Base-by-base conservation (phyloP, 2,888 invertebrate species). In the Dexiosoma caninum region DNA sequence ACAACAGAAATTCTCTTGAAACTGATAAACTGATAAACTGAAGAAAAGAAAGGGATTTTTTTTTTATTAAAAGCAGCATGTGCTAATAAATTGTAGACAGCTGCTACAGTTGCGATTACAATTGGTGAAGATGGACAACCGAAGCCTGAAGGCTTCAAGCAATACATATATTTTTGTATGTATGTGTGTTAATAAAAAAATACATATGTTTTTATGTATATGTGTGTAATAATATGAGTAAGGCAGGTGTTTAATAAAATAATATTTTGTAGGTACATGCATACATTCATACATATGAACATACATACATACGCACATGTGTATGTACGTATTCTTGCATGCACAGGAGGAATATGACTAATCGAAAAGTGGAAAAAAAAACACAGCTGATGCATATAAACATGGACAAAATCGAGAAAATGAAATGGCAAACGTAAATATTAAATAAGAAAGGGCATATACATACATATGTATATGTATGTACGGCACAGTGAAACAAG, bases 61-160 rank as follows among this genome's bases (percentile, higher is more conserved):
- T 57, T 40, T 60, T n/a, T 53, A 53, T 14, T 42, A 27, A 35
- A 14, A 19, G 55, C 46, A 76, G 55, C 69, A 69, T 76, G 69
- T 55, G 76, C 69, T 53, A 55, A 76, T 62, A 76, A 69, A 76
- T 53, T 46, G 46, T 21, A 62, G 46, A 30, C 76, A 76, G 69
- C 62, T 76, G 69, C 60, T 60, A 21, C 46, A 40, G 7, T 16
- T 62, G 30, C 21, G 32, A 49, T 12, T 59, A 8, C 7, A 44
- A 23, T 14, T 42, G 23, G 2, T 21, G 23, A 46, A 37, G 16
- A 14, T 16, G 9, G 9, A 8, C 12, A 60, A 44, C 8, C 21
- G 57, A 57, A 32, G 40, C 42, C 32, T 14, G 40, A 23, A 64
- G 60, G 55, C 40, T 40, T 69, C n/a, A 42, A 46, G 40, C 37